Base-by-base conservation (phyloP, 1,140 invertebrate genomes). In the Leptopilina clavipes region DNA sequence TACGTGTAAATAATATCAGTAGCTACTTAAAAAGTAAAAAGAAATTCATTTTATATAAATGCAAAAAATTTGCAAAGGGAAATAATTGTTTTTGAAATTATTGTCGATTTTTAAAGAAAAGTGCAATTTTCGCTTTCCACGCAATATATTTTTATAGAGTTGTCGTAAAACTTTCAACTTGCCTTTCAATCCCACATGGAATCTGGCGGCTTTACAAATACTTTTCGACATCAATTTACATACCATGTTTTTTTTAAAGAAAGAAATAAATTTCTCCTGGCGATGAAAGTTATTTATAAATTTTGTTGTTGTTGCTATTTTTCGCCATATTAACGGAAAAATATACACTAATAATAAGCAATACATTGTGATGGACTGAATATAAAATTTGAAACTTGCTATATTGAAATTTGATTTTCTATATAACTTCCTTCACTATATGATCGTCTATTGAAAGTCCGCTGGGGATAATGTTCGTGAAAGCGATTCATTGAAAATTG, bases 121-220 rank as follows among this genome's bases (percentile, higher is more conserved):
- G 25, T 65, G 22, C 56, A 25, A 22, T 25, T 31, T 65, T 22
- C 22, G 19, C 56, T 65, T 65, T 65, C 59, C 59, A n/a, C 3
- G 59, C 59, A 31, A 65, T 65, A 65, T 65, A 65, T 65, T 65
- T 65, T 65, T 65, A 65, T 65, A 37, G 59, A 22, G 59, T 65
- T 65, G 22, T 22, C 59, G 25, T 65, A 65, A 65, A 65, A 25
- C 59, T 65, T 31, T 65, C 59, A 65, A 65, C 22, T 65, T 19
- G 54, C 18, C 12, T 31, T 14, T 31, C 25, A 31, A 31, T 65
- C 31, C 59, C 11, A 37, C 59, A n/a, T 25, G 59, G 22, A 65
- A 65, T 65, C 25, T 65, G 59, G 59, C 59, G 59, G 25, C 3
- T 31, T 65, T 65, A 31, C 59, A 65, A 65, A 65, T 65, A 65